These are phyloP conservation scores for Zelleria hepariella DNA, from an alignment of 2,888 invertebrate genomes.

Conservation along the genomic window DNA sequence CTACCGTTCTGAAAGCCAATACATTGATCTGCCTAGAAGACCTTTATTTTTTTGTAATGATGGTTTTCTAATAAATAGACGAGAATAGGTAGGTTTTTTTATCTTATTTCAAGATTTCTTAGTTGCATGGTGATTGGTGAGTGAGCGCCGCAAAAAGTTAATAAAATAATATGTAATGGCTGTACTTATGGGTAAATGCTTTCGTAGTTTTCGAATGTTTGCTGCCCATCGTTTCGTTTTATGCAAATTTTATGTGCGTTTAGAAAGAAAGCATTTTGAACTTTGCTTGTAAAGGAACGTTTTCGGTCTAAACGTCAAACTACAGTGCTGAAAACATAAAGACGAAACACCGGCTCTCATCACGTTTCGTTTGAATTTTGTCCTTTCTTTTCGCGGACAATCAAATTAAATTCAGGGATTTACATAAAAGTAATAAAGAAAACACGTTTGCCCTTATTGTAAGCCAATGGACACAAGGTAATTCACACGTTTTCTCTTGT, in stretches of 20 bases:
- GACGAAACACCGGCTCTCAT: neutral
- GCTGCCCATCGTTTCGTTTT: no score
- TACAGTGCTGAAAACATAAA: neutral
- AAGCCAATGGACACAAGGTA: neutral
- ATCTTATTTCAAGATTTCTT: no score
- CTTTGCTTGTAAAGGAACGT: neutral
- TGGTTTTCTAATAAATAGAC: no score
- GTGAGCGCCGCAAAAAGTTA: no score
- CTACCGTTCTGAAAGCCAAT: neutral
- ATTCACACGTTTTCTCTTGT: neutral
- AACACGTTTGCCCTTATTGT: conserved; percentile 11
- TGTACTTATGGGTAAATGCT: no score
- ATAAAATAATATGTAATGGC: no score
- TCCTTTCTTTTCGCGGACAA: neutral
- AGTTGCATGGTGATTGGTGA: no score
- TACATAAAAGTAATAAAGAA: neutral
- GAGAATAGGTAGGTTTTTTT: no score
- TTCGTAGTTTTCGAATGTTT: no score
- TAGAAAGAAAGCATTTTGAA: no score
- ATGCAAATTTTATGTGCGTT: no score
- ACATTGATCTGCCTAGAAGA: neutral
- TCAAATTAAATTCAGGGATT: neutral
- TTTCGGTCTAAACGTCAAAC: neutral
- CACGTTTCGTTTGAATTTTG: conserved; percentile 12
- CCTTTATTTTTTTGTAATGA: no score